Evolutionary conservation across 1,140 invertebrate genomes (phyloP).

Genomic region (Kradibia gibbosae): DNA sequence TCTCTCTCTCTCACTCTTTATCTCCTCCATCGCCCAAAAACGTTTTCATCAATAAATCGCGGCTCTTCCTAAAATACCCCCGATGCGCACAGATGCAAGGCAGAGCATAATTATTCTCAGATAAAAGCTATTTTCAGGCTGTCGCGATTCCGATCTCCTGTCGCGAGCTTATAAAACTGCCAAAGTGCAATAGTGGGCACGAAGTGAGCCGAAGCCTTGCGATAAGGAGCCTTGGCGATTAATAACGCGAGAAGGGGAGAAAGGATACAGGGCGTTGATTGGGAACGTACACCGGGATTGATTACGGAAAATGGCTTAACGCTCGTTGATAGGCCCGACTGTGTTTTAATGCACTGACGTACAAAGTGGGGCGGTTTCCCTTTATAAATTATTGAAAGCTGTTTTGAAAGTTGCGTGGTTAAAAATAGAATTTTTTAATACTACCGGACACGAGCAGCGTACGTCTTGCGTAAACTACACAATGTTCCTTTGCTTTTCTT

Average conservation of each 20-base stretch:
- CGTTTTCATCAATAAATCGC: too few species aligned
- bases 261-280: slow-evolving; percentile 32
- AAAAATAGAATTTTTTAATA: slow-evolving; percentile 46
- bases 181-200: not conserved
- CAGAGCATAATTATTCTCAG: too few species aligned
- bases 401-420: slow-evolving; percentile 47
- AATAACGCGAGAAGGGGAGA: slow-evolving; percentile 51
- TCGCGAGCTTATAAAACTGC: not conserved
- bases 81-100: too few species aligned
- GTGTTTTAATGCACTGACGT: not conserved
- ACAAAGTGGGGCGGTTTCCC: slow-evolving; percentile 31
- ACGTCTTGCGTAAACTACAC: slow-evolving; percentile 46
- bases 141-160: slow-evolving; percentile 18
- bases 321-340: slow-evolving; percentile 4
- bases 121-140: too few species aligned
- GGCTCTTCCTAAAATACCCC: too few species aligned
- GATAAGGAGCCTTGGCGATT: slow-evolving; percentile 48
- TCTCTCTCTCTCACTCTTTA: not conserved
- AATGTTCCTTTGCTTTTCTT: slow-evolving; percentile 44
- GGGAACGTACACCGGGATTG: not conserved
- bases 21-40: not conserved
- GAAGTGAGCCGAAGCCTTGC: not conserved
- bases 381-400: slow-evolving; percentile 49
- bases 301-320: slow-evolving; percentile 9
- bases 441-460: slow-evolving; percentile 1